Base-by-base conservation (phyloP, 1,140 invertebrate genomes). In the Rhyzopertha dominica region DNA sequence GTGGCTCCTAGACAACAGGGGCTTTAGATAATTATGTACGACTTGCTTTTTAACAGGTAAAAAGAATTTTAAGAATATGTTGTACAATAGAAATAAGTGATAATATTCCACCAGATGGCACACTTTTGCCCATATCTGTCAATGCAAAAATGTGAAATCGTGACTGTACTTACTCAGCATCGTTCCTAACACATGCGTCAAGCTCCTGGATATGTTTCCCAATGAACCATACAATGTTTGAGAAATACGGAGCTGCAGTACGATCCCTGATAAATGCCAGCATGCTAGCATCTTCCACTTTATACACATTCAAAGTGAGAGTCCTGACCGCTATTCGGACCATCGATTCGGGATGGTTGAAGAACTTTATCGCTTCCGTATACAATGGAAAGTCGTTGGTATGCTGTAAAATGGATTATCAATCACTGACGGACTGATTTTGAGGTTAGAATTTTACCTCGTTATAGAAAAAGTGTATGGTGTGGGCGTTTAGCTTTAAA, bases 381-480 rank as follows among this genome's bases (percentile, higher is more conserved):
- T 98, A 98, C 1, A 99, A 72, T 12, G 96, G 95, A 73, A 99
- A 99, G 69, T 99, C 96, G 74, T 98, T 95, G 39, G 95, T 98
- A 65, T 95, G 90, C 93, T 98, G 68, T 19, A 79, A 81, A 63
- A 47, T 55, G 56, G 8, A 16, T 30, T 13, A 5, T 18, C 7
- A 25, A 4, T 9, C 9, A 19, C 10, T 10, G 4, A 3, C 3
- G 13, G 10, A 34, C 9, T 12, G 17, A 31, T 7, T 40, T 40
- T 14, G 7, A 8, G 7, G 7, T 26, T 26, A n/a, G 24, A 17
- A 32, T 51, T 76, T 79, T 79, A 95, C 92, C 78, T 99, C 96
- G 77, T 98, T 99, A 71, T 98, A 99, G 71, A 99, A 99, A 70
- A 99, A 99, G 66, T 99, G 95, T 62, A 99, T 96, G 2, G 96